A percentile compares a stretch with the other conserved stretches of the same genome.
Evolutionary conservation across 2,888 invertebrate species (phyloP).

Genomic region (Ischnus inquisitorius): DNA sequence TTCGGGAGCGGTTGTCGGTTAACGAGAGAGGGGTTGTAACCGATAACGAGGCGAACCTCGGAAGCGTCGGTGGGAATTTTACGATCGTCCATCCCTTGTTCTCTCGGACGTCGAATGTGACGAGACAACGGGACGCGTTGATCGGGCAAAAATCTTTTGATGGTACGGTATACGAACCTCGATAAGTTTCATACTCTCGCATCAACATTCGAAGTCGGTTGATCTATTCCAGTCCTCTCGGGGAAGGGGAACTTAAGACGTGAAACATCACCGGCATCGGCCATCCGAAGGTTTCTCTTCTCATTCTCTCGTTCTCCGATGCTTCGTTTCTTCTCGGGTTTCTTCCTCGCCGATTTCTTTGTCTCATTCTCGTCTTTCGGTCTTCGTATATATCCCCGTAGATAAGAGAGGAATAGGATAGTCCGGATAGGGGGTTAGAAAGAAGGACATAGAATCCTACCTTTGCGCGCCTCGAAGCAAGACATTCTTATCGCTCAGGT

Average conservation of each 20-base stretch:
- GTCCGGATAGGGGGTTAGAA: slow-evolving; percentile 59
- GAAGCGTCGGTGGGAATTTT: slow-evolving; percentile 4
- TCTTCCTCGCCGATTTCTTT: slow-evolving; percentile 13
- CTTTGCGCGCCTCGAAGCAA: slow-evolving; percentile 48
- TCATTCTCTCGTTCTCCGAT: background rate
- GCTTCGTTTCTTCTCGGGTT: background rate
- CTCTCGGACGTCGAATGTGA: background rate
- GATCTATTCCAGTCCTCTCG: background rate
- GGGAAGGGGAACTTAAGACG: background rate
- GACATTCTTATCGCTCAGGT: slow-evolving; percentile 76
- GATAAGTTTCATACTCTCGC: slow-evolving; percentile 5
- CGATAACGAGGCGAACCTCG: slow-evolving; percentile 23
- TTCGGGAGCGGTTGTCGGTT: background rate
- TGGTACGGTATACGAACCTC: background rate
- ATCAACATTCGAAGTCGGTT: background rate
- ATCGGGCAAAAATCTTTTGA: background rate
- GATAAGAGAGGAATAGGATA: slow-evolving; percentile 63
- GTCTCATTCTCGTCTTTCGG: slow-evolving; percentile 13
- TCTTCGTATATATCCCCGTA: slow-evolving; percentile 32
- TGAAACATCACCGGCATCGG: background rate
- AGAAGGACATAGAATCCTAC: slow-evolving; percentile 50
- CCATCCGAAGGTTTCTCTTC: background rate
- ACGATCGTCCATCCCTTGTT: background rate
- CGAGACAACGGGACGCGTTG: background rate
- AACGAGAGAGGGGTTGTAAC: slow-evolving; percentile 13